A percentile compares a stretch with the other conserved stretches of the same genome.
Conservation (phyloP, 2,888 invertebrate species). For the Heliconius erato region DNA sequence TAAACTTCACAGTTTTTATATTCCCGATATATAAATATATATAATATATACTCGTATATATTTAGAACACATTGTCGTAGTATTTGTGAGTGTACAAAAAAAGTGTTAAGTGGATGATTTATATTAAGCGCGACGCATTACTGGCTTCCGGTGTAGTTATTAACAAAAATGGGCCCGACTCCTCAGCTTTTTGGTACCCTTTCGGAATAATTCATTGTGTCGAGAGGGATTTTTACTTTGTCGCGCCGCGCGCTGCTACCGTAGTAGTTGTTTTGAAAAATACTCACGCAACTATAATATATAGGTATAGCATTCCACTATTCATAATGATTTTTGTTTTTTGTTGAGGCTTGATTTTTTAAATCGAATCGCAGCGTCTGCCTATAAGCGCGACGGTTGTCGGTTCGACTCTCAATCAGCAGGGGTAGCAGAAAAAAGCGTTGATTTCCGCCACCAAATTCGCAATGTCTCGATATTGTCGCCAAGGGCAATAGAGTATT, state of each 20-base stretch:
- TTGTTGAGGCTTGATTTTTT: neutral
- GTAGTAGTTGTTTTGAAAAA: slow-evolving; percentile 36
- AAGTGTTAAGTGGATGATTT: slow-evolving; percentile 86
- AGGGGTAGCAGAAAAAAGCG: no score
- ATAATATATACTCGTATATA: slow-evolving; percentile 43
- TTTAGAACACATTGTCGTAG: slow-evolving; percentile 80
- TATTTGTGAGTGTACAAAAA: slow-evolving; percentile 62
- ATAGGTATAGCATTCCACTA: slow-evolving; percentile 31
- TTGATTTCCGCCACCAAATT: no score
- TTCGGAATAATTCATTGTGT: slow-evolving; percentile 72
- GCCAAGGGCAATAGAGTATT: no score
- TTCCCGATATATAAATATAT: slow-evolving; percentile 65
- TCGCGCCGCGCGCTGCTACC: slow-evolving; percentile 52
- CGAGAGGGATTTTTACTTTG: slow-evolving; percentile 60
- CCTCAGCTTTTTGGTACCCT: slow-evolving; percentile 61
- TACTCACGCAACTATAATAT: slow-evolving; percentile 44
- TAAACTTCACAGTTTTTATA: slow-evolving; percentile 81
- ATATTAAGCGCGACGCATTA: slow-evolving; percentile 79
- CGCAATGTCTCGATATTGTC: no score
- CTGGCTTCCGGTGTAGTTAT: slow-evolving; percentile 82
- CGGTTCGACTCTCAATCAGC: neutral
- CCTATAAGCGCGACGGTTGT: neutral
- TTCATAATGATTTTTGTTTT: slow-evolving; percentile 15
- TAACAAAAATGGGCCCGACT: slow-evolving; percentile 54
- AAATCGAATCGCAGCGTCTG: neutral